Percentiles rank a stretch among this genome's conserved stretches.
Conservation (phyloP, 2,888 invertebrate species). For the Caradrina clavipalpis region DNA sequence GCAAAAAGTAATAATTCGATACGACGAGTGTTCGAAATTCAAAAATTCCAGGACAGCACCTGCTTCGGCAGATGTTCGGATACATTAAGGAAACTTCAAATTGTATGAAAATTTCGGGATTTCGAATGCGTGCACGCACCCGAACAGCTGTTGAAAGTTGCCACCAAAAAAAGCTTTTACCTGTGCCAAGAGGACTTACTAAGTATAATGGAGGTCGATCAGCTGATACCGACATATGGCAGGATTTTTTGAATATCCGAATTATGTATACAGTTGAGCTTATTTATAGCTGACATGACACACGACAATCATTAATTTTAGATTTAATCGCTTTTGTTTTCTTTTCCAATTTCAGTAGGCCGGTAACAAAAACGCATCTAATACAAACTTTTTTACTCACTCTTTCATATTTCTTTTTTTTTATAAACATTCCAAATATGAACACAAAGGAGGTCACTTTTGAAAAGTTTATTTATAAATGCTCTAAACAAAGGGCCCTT, state of each 20-base stretch:
- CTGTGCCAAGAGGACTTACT: constrained; percentile 71
- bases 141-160: constrained; percentile 82
- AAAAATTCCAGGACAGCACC: constrained; percentile 81
- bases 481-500: constrained; percentile 82
- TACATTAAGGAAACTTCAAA: constrained; percentile 74
- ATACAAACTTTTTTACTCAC: constrained; percentile 7
- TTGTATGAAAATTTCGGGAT: constrained; percentile 79
- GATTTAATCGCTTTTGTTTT: constrained; percentile 37
- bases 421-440: constrained; percentile 53
- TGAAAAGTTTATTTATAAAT: constrained; percentile 82
- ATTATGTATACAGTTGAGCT: constrained; percentile 33
- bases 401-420: constrained; percentile 40
- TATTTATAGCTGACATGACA: constrained; percentile 52
- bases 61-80: constrained; percentile 84
- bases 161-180: constrained; percentile 76
- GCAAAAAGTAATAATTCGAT: constrained; percentile 37
- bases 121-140: constrained; percentile 78
- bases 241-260: constrained; percentile 41
- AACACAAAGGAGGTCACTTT: constrained; percentile 77
- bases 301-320: constrained; percentile 53
- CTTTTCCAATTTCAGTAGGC: constrained; percentile 20
- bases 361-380: constrained; percentile 4
- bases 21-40: constrained; percentile 68
- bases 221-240: constrained; percentile 80
- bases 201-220: constrained; percentile 69